These are phyloP conservation scores for Camponotus fellah DNA, from an alignment of 2,888 invertebrate genomes.

Conservation along the genomic window DNA sequence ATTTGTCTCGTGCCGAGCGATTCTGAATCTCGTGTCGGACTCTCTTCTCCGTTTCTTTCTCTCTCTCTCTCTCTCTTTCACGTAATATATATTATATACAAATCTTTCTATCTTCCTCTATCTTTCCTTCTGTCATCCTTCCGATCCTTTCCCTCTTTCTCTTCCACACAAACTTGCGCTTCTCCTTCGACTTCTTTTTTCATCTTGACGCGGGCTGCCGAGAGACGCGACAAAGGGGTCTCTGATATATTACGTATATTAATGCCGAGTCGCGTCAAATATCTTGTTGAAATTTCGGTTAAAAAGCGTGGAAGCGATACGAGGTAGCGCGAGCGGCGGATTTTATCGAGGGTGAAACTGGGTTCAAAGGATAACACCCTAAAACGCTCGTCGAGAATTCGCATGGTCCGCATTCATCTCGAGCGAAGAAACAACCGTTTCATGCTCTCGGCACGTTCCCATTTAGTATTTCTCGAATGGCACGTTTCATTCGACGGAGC, in stretches of 20 bases:
- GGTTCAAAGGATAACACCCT: slow-evolving; percentile 36
- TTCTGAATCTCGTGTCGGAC: slow-evolving; percentile 71
- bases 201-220: slow-evolving; percentile 73
- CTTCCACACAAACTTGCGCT: slow-evolving; percentile 50
- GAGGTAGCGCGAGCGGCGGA: neutral
- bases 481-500: slow-evolving; percentile 53
- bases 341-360: slow-evolving; percentile 33
- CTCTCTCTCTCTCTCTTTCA: slow-evolving; percentile 13
- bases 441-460: slow-evolving; percentile 63
- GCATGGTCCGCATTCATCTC: slow-evolving; percentile 63
- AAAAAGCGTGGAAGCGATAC: slow-evolving; percentile 18
- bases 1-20: slow-evolving; percentile 76
- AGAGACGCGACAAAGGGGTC: slow-evolving; percentile 83
- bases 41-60: slow-evolving; percentile 46
- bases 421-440: slow-evolving; percentile 59
- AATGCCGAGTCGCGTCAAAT: slow-evolving; percentile 75
- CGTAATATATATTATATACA: slow-evolving; percentile 46
- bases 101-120: neutral
- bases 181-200: slow-evolving; percentile 63
- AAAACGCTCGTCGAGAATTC: slow-evolving; percentile 22
- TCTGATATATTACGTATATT: slow-evolving; percentile 85
- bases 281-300: slow-evolving; percentile 56
- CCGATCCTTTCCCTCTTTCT: slow-evolving; percentile 27
- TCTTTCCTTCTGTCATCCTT: slow-evolving; percentile 29
- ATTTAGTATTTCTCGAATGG: slow-evolving; percentile 73